phyloP scores from a whole-genome alignment of 2,797 vertebrate species.

The Uromys caudimaculatus region DNA sequence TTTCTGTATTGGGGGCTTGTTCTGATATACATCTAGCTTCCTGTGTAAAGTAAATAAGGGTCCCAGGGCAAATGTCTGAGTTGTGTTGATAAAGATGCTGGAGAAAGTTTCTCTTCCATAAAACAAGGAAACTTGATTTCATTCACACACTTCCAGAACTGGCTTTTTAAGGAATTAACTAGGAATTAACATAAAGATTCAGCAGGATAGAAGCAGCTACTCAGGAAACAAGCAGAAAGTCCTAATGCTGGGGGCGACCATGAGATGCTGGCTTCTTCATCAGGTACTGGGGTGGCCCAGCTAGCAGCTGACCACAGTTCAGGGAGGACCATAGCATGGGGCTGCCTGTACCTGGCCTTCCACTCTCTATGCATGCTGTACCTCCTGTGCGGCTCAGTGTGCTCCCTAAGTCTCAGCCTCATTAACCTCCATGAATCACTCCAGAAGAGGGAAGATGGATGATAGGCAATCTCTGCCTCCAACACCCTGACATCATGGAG shows the following conservation, averaged over 20 bases:
- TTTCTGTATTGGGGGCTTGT: not conserved
- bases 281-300: not conserved
- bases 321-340: too few relatives aligned
- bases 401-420: rapidly evolving
- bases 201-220: rapidly evolving
- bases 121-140: not conserved
- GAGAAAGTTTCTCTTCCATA: not conserved
- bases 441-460: too few relatives aligned
- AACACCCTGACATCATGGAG: not conserved
- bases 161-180: not conserved
- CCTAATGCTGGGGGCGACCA: rapidly evolving
- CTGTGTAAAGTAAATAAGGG: not conserved
- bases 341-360: not conserved
- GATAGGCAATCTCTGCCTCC: rapidly evolving
- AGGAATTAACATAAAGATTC: not conserved
- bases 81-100: rapidly evolving
- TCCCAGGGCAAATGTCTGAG: not conserved
- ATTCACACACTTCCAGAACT: not conserved
- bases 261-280: rapidly evolving
- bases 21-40: not conserved
- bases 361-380: rapidly evolving
- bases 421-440: rapidly evolving
- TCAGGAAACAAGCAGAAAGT: not conserved
- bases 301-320: rapidly evolving
- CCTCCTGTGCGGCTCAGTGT: rapidly evolving